These are phyloP conservation scores for Cettia cetti DNA, from an alignment of 2,113 vertebrate genomes.

Conservation along the genomic window DNA sequence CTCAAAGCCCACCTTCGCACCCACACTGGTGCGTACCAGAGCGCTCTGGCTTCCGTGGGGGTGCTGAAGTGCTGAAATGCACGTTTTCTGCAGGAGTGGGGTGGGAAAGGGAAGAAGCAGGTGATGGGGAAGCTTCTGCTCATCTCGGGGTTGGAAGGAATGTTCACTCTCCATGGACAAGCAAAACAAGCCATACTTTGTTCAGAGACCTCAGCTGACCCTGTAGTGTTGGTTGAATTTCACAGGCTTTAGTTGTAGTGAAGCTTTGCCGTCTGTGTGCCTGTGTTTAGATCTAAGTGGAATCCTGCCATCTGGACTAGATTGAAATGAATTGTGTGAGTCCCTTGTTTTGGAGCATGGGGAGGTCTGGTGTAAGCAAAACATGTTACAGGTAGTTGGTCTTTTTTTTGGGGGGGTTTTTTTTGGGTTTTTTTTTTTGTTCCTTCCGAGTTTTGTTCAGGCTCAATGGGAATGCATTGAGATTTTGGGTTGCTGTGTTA, in stretches of 20 bases:
- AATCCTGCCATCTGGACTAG: neutral
- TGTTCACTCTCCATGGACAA: neutral
- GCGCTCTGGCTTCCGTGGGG: neutral
- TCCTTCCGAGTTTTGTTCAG: neutral
- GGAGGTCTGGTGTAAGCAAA: neutral
- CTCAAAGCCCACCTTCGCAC: conserved; percentile 97
- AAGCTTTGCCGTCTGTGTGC: neutral
- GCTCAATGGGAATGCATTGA: neutral
- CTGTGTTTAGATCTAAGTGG: neutral
- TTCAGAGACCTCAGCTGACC: conserved; percentile 36
- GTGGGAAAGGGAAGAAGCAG: neutral
- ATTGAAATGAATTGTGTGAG: neutral
- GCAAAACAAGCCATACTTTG: conserved; percentile 44
- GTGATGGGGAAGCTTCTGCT: neutral
- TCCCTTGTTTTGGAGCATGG: neutral
- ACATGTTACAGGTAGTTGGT: neutral
- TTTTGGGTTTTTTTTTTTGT: neutral
- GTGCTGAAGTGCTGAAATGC: neutral
- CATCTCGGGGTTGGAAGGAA: neutral
- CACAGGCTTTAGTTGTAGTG: neutral
- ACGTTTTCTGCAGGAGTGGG: rapidly evolving
- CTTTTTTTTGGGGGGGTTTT: neutral
- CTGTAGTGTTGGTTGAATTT: neutral
- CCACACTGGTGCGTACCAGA: conserved; percentile 83
- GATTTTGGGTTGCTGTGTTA: neutral